These are phyloP conservation scores for Unio delphinus DNA, from an alignment of 2,888 invertebrate genomes.

Conservation along the genomic window DNA sequence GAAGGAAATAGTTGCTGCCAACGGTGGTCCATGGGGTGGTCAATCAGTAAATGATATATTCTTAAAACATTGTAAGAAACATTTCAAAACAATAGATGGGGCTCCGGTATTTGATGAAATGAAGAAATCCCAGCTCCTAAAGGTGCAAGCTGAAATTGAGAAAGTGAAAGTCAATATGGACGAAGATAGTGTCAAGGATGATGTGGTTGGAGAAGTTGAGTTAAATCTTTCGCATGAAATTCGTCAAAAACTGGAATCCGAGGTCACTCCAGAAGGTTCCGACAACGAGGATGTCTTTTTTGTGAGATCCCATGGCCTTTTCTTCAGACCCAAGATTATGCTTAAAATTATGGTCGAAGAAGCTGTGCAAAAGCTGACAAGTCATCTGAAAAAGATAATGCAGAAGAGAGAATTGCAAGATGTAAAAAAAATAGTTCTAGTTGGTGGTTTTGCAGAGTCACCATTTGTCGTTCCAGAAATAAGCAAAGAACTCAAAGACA, in stretches of 20 bases:
- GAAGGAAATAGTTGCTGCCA: constrained; percentile 3
- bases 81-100: neutral
- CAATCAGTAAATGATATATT: neutral
- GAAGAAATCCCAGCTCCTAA: neutral
- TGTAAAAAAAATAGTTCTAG: neutral
- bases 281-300: too few species aligned
- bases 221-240: too few species aligned
- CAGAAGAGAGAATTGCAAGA: neutral
- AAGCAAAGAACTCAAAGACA: neutral
- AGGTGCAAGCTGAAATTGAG: neutral
- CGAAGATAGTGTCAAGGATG: neutral
- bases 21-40: constrained; percentile 10
- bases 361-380: neutral
- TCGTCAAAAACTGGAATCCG: too few species aligned
- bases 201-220: neutral
- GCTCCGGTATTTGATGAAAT: neutral
- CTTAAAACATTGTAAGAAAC: neutral
- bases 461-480: neutral
- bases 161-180: constrained; percentile 1
- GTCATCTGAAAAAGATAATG: constrained; percentile 2
- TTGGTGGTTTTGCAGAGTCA: constrained; percentile 4
- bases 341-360: neutral
- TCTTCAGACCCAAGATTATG: too few species aligned
- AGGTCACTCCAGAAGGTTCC: too few species aligned
- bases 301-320: too few species aligned